Evolutionary conservation across 2,113 vertebrate species (phyloP).

Genomic region (Entomyzon cyanotis): DNA sequence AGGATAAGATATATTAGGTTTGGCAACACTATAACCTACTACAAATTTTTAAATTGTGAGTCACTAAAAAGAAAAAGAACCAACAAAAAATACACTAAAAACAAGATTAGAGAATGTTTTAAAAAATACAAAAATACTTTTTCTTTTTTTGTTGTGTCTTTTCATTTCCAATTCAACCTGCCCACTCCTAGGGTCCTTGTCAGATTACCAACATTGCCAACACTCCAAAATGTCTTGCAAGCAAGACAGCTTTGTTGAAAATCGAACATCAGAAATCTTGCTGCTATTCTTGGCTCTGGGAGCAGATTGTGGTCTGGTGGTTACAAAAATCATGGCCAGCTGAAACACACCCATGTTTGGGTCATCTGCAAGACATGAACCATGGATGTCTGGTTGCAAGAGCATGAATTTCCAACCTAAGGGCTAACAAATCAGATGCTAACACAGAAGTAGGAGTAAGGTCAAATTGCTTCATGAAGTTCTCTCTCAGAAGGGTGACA

Average conservation of each 20-base stretch:
- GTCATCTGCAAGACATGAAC: slow-evolving; percentile 56
- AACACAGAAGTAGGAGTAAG: slow-evolving; percentile 20
- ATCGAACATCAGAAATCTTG: slow-evolving; percentile 27
- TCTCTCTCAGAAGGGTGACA: slow-evolving; percentile 32
- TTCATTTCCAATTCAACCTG: not conserved
- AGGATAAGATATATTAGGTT: slow-evolving; percentile 37
- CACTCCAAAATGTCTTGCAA: slow-evolving; percentile 1
- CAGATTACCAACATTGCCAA: not conserved
- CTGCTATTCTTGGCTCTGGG: slow-evolving; percentile 55
- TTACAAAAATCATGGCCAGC: slow-evolving; percentile 45
- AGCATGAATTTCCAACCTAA: slow-evolving; percentile 37
- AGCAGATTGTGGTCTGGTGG: slow-evolving; percentile 57
- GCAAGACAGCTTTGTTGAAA: slow-evolving; percentile 1
- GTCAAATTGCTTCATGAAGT: slow-evolving; percentile 20
- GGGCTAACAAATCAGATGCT: slow-evolving; percentile 26
- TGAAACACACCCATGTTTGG: slow-evolving; percentile 66
- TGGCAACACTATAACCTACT: slow-evolving; percentile 37
- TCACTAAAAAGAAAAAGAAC: not conserved
- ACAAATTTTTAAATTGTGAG: slow-evolving; percentile 46
- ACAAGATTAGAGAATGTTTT: not conserved
- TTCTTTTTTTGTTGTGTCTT: not conserved
- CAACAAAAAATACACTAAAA: not conserved
- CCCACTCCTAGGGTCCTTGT: not conserved
- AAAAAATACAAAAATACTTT: not conserved
- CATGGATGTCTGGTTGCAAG: slow-evolving; percentile 40